A percentile compares a stretch with the other conserved stretches of the same genome.
Evolutionary conservation across 2,113 vertebrate genomes (phyloP).

Genomic region (Zosterops lateralis): DNA sequence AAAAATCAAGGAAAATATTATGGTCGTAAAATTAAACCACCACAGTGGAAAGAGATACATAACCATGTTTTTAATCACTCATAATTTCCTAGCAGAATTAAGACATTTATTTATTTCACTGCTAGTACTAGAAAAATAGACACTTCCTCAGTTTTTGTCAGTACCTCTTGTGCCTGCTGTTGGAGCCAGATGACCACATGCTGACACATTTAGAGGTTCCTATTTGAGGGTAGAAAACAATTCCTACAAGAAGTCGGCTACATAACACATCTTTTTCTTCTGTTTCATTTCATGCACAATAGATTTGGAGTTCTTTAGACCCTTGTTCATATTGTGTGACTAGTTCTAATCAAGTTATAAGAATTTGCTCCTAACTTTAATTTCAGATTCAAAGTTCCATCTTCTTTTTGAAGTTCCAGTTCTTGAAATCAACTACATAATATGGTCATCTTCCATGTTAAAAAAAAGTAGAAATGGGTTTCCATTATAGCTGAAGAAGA

Average conservation of each 20-base stretch:
- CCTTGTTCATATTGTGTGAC: not conserved
- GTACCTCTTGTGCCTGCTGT: not conserved
- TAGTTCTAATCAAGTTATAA: not conserved
- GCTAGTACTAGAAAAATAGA: not conserved
- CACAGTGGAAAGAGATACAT: not conserved
- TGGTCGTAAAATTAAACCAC: not conserved
- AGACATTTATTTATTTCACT: not conserved
- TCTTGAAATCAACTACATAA: not conserved
- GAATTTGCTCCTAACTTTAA: not conserved
- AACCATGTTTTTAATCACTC: not conserved
- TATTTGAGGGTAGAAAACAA: not conserved
- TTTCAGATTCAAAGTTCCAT: not conserved
- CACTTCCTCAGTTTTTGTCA: not conserved
- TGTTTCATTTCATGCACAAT: not conserved
- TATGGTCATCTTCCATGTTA: not conserved
- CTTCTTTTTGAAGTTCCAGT: not conserved
- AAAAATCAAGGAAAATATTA: not conserved
- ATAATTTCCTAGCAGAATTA: not conserved
- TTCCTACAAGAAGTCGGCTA: not conserved
- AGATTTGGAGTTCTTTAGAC: not conserved
- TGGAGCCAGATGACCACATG: not conserved
- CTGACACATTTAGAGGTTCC: not conserved
- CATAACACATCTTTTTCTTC: not conserved
- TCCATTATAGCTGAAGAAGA: not conserved
- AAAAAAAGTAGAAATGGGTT: not conserved